Conservation (phyloP, 2,888 invertebrate genomes). For the Sminthurides aquaticus region DNA sequence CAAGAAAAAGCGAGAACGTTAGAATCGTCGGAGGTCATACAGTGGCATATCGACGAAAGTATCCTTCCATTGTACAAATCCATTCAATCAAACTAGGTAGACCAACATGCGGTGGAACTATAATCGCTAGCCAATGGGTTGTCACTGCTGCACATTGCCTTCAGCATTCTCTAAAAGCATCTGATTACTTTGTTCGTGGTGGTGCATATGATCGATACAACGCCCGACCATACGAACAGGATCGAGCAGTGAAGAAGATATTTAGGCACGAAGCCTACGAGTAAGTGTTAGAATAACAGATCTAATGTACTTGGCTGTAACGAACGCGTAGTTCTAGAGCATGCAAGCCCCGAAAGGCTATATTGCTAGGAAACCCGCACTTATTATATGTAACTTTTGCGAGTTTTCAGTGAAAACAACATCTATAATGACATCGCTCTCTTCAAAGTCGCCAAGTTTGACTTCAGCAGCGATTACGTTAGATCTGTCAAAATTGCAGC, state of each 20-base stretch:
- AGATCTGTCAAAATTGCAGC: too few relatives aligned
- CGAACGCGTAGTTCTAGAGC: too few relatives aligned
- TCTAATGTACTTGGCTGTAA: too few relatives aligned
- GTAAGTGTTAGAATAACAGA: too few relatives aligned
- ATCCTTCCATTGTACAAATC: background rate
- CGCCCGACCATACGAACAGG: background rate
- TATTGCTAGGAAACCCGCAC: too few relatives aligned
- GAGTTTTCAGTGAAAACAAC: too few relatives aligned
- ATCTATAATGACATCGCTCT: background rate
- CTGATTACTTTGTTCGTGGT: background rate
- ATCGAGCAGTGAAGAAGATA: background rate
- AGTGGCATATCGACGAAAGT: background rate
- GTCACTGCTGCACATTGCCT: background rate
- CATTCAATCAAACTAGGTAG: background rate
- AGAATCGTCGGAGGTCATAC: background rate
- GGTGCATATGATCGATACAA: background rate
- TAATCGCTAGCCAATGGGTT: background rate
- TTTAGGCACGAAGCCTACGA: background rate
- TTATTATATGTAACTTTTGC: too few relatives aligned
- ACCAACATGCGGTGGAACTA: background rate
- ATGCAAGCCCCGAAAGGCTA: too few relatives aligned
- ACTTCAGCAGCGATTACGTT: too few relatives aligned
- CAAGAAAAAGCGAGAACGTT: too few relatives aligned
- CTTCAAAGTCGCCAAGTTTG: too few relatives aligned
- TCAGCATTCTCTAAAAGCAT: background rate